These are phyloP conservation scores for Morphnarchus princeps DNA, from an alignment of 2,113 vertebrate genomes.

Conservation along the genomic window DNA sequence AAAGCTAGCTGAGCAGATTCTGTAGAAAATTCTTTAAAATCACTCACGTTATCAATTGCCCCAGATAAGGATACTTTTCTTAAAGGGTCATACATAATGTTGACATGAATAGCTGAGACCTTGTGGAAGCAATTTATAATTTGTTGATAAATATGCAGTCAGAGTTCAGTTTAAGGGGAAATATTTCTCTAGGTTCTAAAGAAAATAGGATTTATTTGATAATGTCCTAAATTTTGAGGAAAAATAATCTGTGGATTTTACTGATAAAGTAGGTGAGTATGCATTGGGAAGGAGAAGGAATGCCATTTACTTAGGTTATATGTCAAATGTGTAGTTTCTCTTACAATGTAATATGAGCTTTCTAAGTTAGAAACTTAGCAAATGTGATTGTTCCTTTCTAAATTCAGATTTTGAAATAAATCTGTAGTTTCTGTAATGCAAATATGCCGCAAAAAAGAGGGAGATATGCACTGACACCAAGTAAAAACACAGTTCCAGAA, in stretches of 20 bases:
- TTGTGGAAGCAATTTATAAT: neutral
- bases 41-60: neutral
- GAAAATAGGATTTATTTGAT: neutral
- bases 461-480: neutral
- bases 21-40: neutral
- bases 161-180: neutral
- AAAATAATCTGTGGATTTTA: neutral
- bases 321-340: neutral
- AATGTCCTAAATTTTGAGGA: neutral
- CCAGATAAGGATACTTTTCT: neutral
- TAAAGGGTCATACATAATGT: neutral
- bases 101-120: neutral
- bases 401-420: neutral
- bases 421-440: neutral
- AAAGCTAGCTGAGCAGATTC: neutral
- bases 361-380: neutral
- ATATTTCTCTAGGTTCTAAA: neutral
- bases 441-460: neutral
- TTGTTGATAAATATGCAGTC: neutral
- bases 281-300: neutral
- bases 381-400: neutral
- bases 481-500: neutral
- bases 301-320: neutral
- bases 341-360: neutral
- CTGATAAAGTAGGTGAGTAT: neutral